Percentiles rank a stretch among this genome's conserved stretches.
phyloP scores from a whole-genome alignment of 2,797 vertebrate species.

The Florisuga fusca region DNA sequence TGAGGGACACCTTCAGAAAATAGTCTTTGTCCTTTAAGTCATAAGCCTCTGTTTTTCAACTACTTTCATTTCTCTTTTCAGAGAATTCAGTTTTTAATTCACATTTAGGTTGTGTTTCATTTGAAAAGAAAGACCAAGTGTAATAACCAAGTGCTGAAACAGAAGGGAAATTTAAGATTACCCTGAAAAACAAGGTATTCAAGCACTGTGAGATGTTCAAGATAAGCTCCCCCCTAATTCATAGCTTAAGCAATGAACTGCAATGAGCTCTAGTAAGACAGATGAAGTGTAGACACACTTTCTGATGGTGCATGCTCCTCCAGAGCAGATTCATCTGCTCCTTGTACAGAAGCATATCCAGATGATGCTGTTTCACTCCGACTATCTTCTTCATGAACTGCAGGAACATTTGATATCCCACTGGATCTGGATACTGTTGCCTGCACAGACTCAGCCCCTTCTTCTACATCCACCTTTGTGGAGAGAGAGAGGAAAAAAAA shows the following conservation, averaged over 20 bases:
- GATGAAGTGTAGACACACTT: conserved; percentile 34
- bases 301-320: conserved; percentile 71
- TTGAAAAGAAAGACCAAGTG: not conserved
- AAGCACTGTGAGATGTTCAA: not conserved
- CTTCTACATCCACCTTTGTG: conserved; percentile 75
- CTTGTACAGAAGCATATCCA: conserved; percentile 86
- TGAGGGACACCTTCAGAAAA: not conserved
- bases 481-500: too few species aligned
- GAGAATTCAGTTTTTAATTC: not conserved
- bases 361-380: conserved; percentile 85
- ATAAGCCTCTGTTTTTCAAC: not conserved
- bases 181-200: not conserved
- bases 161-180: not conserved
- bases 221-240: not conserved
- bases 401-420: conserved; percentile 48
- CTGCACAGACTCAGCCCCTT: conserved; percentile 64
- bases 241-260: not conserved
- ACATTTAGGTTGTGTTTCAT: not conserved
- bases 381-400: conserved; percentile 77
- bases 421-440: conserved; percentile 67
- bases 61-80: not conserved
- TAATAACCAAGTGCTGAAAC: not conserved
- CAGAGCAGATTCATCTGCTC: conserved; percentile 76
- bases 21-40: not conserved
- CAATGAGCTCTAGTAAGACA: not conserved